Evolutionary conservation across 2,888 invertebrate species (phyloP), one percentile per base, ranked within the genome.

Genomic region (Linyphia triangularis): DNA sequence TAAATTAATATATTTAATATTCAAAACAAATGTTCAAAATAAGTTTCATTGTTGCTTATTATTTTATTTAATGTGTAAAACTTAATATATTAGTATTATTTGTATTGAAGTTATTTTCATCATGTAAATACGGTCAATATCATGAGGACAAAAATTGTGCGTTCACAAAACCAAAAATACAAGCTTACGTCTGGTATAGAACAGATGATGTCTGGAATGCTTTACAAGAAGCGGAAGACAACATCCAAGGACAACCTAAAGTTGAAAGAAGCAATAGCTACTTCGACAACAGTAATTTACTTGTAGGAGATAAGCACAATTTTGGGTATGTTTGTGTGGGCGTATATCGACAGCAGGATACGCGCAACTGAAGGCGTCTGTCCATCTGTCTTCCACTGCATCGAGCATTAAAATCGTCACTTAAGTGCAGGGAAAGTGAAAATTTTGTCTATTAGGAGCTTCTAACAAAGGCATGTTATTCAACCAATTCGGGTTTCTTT

Each of bases 261-360:
- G 19, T 24, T 30, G 33, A 43, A 43, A 30, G n/a, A 43, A 22
- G 24, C 40, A 43, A 43, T 70, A 26, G 22, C 43, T 43, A 26
- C 43, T 43, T 37, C 43, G 16, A 51, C 51, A 70, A 70, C 26
- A 43, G 70, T 43, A 70, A 70, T 70, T 70, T 43, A 13, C 70
- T 24, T 37, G 19, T 69, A 24, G 24, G 61, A 61, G 24, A 9
- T 26, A 2, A 43, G 70, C 43, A 13, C 40, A 26, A 40, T 26
- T 43, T 43, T 70, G 28, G 19, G 24, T 51, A 16, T 13, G 26
- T 22, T 37, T 37, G 82, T 33, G 81, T 70, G 59, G 82, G 82
- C 82, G 82, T 82, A 28, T 28, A 40, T 43, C 22, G 40, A 72
- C 82, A 70, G 63, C 82, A 82, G 82, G 82, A 82, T 82, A 82